Percentiles rank a stretch among this genome's conserved stretches.
Evolutionary conservation across 2,888 invertebrate species (phyloP).

Genomic region (Ornithoptera alexandrae): DNA sequence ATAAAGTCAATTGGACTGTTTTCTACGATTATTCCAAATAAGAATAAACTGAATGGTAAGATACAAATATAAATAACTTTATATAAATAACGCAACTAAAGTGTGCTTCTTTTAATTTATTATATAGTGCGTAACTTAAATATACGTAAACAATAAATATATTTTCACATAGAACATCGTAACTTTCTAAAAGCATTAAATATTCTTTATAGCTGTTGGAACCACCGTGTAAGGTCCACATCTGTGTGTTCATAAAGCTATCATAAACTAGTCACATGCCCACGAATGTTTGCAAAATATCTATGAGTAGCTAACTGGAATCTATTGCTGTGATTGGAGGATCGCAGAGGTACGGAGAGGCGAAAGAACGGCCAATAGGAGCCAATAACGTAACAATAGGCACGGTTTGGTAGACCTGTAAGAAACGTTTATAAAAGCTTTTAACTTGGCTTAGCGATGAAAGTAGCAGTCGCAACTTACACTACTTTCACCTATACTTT

Average conservation of each 20-base stretch:
- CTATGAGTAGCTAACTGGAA: slow-evolving; percentile 49
- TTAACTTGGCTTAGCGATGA: slow-evolving; percentile 15
- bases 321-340: slow-evolving; percentile 66
- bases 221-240: background rate
- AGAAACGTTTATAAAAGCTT: slow-evolving; percentile 39
- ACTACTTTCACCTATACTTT: slow-evolving; percentile 13
- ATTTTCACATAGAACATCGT: background rate
- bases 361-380: slow-evolving; percentile 50
- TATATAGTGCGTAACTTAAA: too few relatives aligned
- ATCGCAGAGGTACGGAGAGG: slow-evolving; percentile 39
- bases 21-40: too few relatives aligned
- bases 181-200: background rate
- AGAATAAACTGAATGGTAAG: too few relatives aligned
- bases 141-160: too few relatives aligned
- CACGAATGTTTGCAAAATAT: slow-evolving; percentile 42
- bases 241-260: background rate
- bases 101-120: too few relatives aligned
- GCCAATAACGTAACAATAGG: slow-evolving; percentile 58
- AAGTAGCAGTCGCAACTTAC: slow-evolving; percentile 6
- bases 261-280: background rate
- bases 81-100: too few relatives aligned
- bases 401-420: slow-evolving; percentile 53
- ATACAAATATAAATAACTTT: too few relatives aligned
- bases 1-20: too few relatives aligned
- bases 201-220: background rate